phyloP scores from a whole-genome alignment of 2,888 invertebrate genomes.

The Lobophora halterata region DNA sequence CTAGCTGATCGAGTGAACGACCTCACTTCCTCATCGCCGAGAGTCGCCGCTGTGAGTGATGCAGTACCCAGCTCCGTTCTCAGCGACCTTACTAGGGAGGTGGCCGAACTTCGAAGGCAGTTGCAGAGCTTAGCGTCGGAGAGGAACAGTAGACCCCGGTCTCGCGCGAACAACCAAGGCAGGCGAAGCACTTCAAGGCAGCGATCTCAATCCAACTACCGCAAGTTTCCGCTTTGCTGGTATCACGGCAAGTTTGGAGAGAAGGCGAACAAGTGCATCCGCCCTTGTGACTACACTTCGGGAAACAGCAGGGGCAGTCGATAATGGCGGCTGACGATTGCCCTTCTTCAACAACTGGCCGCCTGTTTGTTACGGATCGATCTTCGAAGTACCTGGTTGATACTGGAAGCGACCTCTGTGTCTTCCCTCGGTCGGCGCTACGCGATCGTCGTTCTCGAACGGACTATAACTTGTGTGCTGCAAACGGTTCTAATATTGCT shows the following conservation, averaged over 20 bases:
- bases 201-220: neutral
- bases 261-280: slow-evolving; percentile 7
- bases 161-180: no score
- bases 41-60: slow-evolving; percentile 15
- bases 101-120: neutral
- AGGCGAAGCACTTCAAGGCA: no score
- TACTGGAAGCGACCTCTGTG: slow-evolving; percentile 18
- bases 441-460: neutral
- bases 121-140: neutral
- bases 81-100: no score
- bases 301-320: slow-evolving; percentile 31
- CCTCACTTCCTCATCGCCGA: slow-evolving; percentile 5
- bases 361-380: slow-evolving; percentile 34
- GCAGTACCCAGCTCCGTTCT: neutral
- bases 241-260: slow-evolving; percentile 24
- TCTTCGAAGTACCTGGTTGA: slow-evolving; percentile 28
- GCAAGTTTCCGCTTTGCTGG: slow-evolving; percentile 21
- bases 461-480: slow-evolving; percentile 2
- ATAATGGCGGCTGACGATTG: slow-evolving; percentile 31
- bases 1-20: neutral
- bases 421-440: slow-evolving; percentile 17
- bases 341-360: slow-evolving; percentile 28
- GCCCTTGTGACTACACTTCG: slow-evolving; percentile 1
- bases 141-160: neutral
- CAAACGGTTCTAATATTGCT: slow-evolving; percentile 9